Evolutionary conservation across 2,797 vertebrate species (phyloP), one percentile per base, ranked within the genome.

Genomic region (Labroides dimidiatus): DNA sequence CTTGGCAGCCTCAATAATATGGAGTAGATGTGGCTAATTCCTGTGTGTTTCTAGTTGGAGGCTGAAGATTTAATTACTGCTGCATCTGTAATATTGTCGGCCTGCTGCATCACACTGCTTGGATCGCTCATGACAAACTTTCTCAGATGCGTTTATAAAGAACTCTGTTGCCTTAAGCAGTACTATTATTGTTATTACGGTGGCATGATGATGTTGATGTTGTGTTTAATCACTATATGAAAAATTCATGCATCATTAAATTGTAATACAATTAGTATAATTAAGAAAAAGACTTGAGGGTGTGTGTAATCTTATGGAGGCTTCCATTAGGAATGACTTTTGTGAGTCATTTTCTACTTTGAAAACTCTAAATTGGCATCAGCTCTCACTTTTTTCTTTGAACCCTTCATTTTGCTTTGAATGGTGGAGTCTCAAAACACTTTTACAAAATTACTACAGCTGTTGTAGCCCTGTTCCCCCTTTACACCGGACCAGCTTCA

Each of bases 21-120:
- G 51, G 48, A 81, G 55, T 54, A 53, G 64, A 78, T 48, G 45
- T 44, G 52, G 58, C 58, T 82, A 69, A 82, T 81, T 69, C 74
- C 53, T 57, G 58, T 57, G 52, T 75, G 69, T 80, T 72, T 69
- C 49, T 39, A 37, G 61, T 73, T 30, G 47, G 45, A 66, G 69
- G 62, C 73, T 80, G 56, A 64, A 72, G 42, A 78, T 85, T 78
- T 71, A 71, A 85, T 85, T 81, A 65, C 66, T 13, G 64, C 69
- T 74, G 50, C 73, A 80, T 83, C 71, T 80, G 54, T 75, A 77
- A 72, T 67, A 70, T 45, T 3, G 49, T 72, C 75, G 8, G 49
- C 41, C 67, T 70, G 67, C 73, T 82, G 72, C 62, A 67, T 44
- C 50, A 43, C 24, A 54, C 13, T 71, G 66, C 69, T 56, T 54